A percentile compares a stretch with the other conserved stretches of the same genome.
phyloP scores from a whole-genome alignment of 2,113 vertebrate genomes.

The Mystacornis crossleyi region DNA sequence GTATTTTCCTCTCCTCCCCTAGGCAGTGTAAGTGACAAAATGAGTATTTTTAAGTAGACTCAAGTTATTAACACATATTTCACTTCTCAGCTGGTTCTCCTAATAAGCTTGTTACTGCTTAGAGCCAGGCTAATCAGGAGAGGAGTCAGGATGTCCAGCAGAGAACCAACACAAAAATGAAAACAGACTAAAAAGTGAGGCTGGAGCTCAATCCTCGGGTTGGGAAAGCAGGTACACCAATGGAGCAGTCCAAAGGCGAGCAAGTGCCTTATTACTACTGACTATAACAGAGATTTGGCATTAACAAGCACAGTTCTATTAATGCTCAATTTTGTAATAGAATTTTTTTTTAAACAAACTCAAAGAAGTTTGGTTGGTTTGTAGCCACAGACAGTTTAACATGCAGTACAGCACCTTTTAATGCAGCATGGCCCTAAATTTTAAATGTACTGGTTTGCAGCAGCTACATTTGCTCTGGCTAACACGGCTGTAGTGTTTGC shows the following conservation, averaged over 20 bases:
- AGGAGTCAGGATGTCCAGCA: background rate
- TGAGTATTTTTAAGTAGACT: background rate
- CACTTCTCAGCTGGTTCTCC: background rate
- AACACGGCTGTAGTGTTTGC: background rate
- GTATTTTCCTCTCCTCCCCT: background rate
- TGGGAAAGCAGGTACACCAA: background rate
- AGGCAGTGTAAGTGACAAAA: background rate
- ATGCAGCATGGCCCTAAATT: accelerated
- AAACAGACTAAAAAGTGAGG: background rate
- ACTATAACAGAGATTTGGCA: background rate
- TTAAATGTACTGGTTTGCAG: background rate
- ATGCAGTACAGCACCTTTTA: background rate
- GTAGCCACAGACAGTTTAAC: background rate
- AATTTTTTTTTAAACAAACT: background rate
- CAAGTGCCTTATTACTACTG: background rate
- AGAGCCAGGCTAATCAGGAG: background rate
- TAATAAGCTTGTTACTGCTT: background rate
- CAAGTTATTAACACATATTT: background rate
- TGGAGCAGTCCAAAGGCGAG: background rate
- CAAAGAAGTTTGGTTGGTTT: background rate
- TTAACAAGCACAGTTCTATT: background rate
- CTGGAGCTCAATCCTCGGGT: background rate
- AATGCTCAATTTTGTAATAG: background rate
- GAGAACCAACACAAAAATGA: background rate
- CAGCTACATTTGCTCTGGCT: background rate